Evolutionary conservation across 2,797 vertebrate species (phyloP), one percentile per base, ranked within the genome.

Genomic region (Gadopsis marmoratus): DNA sequence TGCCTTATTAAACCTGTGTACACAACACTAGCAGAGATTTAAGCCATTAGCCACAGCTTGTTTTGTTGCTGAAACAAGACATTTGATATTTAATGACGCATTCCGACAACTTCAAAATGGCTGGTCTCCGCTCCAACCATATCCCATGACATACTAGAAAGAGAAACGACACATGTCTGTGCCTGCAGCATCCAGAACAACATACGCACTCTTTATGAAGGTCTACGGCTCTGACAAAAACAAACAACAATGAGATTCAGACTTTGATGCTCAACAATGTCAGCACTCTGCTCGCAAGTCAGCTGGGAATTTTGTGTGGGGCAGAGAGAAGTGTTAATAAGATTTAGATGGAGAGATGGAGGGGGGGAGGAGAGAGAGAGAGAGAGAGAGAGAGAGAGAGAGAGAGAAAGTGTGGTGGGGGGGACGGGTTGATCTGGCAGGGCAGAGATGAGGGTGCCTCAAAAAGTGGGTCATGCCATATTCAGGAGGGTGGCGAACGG

Each of bases 391-490:
- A 26, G 26, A 26, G 26, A 26, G 26, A 26, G 26, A 26, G 26
- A 26, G 26, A 26, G 26, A 26, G 26, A 26, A n/a, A n/a, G n/a
- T n/a, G n/a, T n/a, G n/a, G n/a, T n/a, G n/a, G n/a, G n/a, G n/a
- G n/a, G n/a, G n/a, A n/a, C n/a, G n/a, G 21, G 64, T 48, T 79
- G 70, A 76, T 68, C 62, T 77, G 78, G 45, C 21, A 9, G 50
- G 37, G 64, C 75, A 73, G 78, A 59, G 69, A 56, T 11, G 19
- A 69, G 35, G 56, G 26, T 19, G 75, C 50, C 76, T 79, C n/a
- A 64, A 62, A 86, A 91, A 87, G 76, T 92, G 88, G 90, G 91
- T 91, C 88, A 91, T 71, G 83, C 59, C 86, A 73, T 81, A 89
- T 89, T 88, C 75, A 80, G 72, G 71, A 62, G 84, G 63, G 72